Evolutionary conservation across 2,113 vertebrate genomes (phyloP).

Genomic region (Orthonyx spaldingii): DNA sequence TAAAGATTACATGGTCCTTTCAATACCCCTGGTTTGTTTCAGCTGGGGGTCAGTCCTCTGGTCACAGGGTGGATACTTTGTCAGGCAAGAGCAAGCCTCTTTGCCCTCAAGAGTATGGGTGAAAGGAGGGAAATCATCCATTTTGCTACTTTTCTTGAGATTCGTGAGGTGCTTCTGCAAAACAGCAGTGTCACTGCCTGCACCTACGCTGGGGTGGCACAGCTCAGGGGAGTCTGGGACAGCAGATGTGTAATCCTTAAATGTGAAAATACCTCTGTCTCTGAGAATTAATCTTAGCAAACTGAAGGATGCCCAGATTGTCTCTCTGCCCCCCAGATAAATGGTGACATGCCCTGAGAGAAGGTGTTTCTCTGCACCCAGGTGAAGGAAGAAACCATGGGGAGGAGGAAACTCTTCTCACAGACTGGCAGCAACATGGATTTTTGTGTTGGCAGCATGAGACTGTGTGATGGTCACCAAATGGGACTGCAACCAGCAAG

Average conservation of each 20-base stretch:
- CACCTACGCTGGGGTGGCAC: rapidly evolving
- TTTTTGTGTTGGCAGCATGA: not conserved
- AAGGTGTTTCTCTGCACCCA: not conserved
- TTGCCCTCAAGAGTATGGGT: not conserved
- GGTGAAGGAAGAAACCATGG: not conserved
- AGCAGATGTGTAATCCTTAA: not conserved
- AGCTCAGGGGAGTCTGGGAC: not conserved
- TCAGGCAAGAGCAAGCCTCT: not conserved
- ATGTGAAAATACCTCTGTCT: not conserved
- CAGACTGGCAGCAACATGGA: not conserved
- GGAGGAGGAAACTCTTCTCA: not conserved
- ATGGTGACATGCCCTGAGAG: not conserved
- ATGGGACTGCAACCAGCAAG: not conserved
- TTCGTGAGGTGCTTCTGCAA: not conserved
- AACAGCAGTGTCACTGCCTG: not conserved
- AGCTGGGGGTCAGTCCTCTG: not conserved
- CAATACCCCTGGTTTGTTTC: rapidly evolving
- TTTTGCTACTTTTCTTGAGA: not conserved
- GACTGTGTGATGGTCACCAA: not conserved
- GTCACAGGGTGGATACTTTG: not conserved
- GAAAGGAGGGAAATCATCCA: not conserved
- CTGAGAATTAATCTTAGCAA: not conserved
- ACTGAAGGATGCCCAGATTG: not conserved
- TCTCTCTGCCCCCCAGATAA: not conserved
- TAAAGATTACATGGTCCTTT: not conserved